A percentile compares a stretch with the other conserved stretches of the same genome.
These are phyloP conservation scores for Pteronura brasiliensis DNA, from an alignment of 2,113 vertebrate species.

Conservation along the genomic window DNA sequence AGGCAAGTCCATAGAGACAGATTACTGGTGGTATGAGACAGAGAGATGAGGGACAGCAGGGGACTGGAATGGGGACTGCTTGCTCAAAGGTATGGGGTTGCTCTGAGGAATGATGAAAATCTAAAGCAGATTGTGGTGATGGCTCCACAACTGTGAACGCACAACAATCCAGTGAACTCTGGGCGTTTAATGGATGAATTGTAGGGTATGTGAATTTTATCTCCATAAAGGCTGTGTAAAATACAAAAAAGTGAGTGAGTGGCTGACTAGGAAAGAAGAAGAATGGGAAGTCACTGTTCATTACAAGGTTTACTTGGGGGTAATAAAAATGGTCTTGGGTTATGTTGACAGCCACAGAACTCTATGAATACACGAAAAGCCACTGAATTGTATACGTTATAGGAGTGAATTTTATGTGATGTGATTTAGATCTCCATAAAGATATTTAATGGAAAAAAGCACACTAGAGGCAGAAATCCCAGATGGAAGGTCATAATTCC, in stretches of 20 bases:
- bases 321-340: background rate
- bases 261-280: background rate
- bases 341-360: background rate
- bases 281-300: background rate
- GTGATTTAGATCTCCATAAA: background rate
- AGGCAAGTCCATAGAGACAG: background rate
- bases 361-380: background rate
- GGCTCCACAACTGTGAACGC: background rate
- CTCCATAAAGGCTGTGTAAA: background rate
- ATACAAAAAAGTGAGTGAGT: background rate
- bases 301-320: background rate
- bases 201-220: background rate
- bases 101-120: background rate
- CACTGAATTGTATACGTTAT: background rate
- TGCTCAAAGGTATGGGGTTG: fast-evolving
- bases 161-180: background rate
- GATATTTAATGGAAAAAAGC: background rate
- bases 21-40: too few species aligned
- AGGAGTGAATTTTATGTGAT: background rate
- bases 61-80: background rate
- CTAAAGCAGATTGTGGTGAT: background rate
- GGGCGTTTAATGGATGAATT: background rate
- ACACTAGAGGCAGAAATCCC: background rate
- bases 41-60: background rate
- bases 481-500: background rate